Evolutionary conservation across 2,797 vertebrate species (phyloP).

Genomic region (Limosa lapponica): DNA sequence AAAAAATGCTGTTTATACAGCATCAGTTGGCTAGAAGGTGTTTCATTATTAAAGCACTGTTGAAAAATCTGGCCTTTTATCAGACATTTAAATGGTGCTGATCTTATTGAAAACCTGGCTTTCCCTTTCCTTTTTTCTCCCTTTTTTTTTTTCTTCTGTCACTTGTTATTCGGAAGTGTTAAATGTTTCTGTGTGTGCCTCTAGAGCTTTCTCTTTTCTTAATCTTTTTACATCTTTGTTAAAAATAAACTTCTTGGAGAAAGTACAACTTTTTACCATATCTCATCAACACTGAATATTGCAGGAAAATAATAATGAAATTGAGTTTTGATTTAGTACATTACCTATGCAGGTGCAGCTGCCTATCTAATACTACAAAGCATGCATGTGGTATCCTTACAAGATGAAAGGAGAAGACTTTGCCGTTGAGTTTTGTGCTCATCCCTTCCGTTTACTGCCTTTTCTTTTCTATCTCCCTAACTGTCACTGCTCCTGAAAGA

Average conservation of each 20-base stretch:
- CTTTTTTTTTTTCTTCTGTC: not conserved
- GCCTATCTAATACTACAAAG: not conserved
- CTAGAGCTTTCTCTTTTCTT: not conserved
- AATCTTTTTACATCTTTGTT: not conserved
- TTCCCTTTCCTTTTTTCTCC: not conserved
- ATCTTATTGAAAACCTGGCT: not conserved
- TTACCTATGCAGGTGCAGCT: not conserved
- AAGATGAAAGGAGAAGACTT: not conserved
- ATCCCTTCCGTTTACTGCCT: not conserved
- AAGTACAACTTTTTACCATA: not conserved
- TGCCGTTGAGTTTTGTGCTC: not conserved
- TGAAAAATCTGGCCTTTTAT: not conserved
- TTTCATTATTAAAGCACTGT: not conserved
- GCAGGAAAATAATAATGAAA: not conserved
- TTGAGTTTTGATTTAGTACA: not conserved
- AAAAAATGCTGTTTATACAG: not conserved
- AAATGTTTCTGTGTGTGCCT: not conserved
- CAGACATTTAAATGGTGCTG: not conserved
- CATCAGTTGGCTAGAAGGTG: not conserved
- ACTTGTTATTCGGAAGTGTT: not conserved
- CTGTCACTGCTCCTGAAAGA: not conserved
- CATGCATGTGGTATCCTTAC: not conserved
- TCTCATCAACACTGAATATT: not conserved
- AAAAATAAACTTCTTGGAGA: not conserved
- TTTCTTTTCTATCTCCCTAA: not conserved